Evolutionary conservation across 2,797 vertebrate species (phyloP).

Genomic region (Lindbergichthys nudifrons): DNA sequence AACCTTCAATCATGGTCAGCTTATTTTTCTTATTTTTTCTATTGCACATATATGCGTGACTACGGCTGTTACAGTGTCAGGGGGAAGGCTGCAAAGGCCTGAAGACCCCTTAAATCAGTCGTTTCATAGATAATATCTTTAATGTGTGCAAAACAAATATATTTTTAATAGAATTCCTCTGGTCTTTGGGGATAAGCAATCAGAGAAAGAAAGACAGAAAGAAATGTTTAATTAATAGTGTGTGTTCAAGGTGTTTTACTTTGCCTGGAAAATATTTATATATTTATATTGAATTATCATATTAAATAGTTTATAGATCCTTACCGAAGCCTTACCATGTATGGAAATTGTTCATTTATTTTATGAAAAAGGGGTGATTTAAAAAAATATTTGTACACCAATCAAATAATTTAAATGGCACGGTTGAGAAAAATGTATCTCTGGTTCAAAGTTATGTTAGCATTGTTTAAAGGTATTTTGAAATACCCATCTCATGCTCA

Average conservation of each 20-base stretch:
- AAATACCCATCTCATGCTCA: background rate
- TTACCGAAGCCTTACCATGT: slow-evolving; percentile 16
- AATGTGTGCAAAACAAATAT: background rate
- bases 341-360: slow-evolving; percentile 12
- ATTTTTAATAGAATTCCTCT: slow-evolving; percentile 9
- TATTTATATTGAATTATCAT: background rate
- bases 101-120: slow-evolving; percentile 12
- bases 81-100: background rate
- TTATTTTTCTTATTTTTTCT: slow-evolving; percentile 8
- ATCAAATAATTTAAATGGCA: background rate
- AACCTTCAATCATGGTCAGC: slow-evolving; percentile 50
- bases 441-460: background rate
- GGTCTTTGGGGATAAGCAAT: background rate
- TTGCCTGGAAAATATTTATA: slow-evolving; percentile 16
- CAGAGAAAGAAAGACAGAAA: too few species aligned
- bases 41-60: slow-evolving; percentile 2
- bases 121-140: slow-evolving; percentile 11
- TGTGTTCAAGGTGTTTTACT: background rate
- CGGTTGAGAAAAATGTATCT: background rate
- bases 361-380: background rate
- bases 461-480: background rate
- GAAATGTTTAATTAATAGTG: background rate
- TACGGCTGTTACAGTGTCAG: slow-evolving; percentile 11
- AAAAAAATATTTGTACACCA: background rate
- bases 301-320: slow-evolving; percentile 12